Base-by-base conservation (phyloP, 2,888 invertebrate genomes). In the Choreutis nemorana region DNA sequence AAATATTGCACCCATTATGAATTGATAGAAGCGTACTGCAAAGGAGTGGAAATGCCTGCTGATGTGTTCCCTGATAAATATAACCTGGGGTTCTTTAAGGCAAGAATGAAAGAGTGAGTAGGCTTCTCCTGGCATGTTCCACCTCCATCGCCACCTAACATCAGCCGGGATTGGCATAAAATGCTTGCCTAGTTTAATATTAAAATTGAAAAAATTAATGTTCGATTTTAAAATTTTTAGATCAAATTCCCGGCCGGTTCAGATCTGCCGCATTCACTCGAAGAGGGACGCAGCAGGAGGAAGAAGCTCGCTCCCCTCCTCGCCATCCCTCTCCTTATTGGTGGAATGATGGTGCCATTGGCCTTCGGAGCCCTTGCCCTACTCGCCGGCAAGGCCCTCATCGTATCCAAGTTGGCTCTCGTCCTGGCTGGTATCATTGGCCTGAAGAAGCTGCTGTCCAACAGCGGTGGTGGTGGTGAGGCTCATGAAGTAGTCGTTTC, bases 371-470 rank as follows among this genome's bases (percentile, higher is more conserved):
- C 90, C 5, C 62, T 93, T 14, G 91, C 91, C 11, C 81, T 93
- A 28, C 60, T 92, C 31, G 91, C 92, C 23, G 92, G 92, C 42
- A 93, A 93, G 63, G 92, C 92, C 23, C 66, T 92, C 39, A 91
- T 92, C 44, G 89, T 92, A 26, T 90, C 91, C 40, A 92, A 92
- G 55, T 66, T 92, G 42, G 92, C 92, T 0, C 64, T 92, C 30
- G 90, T 91, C 1, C 70, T 92, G 28, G 91, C 92, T 34, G 89
- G 87, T 41, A 91, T 92, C 46, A 90, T 92, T 42, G 92, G 91
- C 2, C 75, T 93, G 61, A 92, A 91, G 81, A 92, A 92, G 50
- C 82, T 93, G 15, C 75, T 91, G 25, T 85, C 87, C 12, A 82
- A 87, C 2, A 83, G 83, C 16, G 82, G 84, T 4, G 83, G 84